Conservation (phyloP, 2,888 invertebrate genomes). For the Lumbricus terrestris region DNA sequence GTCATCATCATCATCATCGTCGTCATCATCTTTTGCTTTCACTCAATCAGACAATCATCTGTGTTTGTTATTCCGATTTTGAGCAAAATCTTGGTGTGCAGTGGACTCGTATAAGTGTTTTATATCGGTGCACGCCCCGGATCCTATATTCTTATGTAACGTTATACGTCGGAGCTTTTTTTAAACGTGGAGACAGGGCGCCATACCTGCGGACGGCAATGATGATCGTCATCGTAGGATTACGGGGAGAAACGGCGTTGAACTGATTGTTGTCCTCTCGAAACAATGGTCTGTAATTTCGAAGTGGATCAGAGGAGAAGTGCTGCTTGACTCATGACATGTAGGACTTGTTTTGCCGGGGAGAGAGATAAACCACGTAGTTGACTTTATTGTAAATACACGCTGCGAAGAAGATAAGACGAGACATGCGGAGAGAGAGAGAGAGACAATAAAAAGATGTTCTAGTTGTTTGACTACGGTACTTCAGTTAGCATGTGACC, state of each 20-base stretch:
- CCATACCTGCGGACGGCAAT: background rate
- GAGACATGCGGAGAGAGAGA: no score
- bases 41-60: conserved; percentile 16
- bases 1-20: background rate
- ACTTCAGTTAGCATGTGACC: background rate
- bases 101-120: background rate
- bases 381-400: background rate
- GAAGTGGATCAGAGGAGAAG: background rate
- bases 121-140: background rate
- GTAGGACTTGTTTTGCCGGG: conserved; percentile 10
- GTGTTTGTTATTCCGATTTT: background rate
- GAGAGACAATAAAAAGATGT: background rate
- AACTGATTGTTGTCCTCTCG: background rate
- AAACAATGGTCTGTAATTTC: no score
- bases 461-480: background rate
- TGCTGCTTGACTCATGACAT: conserved; percentile 7
- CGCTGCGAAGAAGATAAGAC: conserved; percentile 3
- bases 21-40: conserved; percentile 13
- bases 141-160: background rate
- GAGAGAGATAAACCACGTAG: background rate
- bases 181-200: background rate
- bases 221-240: no score
- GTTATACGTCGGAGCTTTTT: background rate
- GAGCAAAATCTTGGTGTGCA: background rate
- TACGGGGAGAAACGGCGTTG: background rate